A percentile compares a stretch with the other conserved stretches of the same genome.
phyloP scores from a whole-genome alignment of 2,888 invertebrate genomes.

The Phymatocera aterrima region DNA sequence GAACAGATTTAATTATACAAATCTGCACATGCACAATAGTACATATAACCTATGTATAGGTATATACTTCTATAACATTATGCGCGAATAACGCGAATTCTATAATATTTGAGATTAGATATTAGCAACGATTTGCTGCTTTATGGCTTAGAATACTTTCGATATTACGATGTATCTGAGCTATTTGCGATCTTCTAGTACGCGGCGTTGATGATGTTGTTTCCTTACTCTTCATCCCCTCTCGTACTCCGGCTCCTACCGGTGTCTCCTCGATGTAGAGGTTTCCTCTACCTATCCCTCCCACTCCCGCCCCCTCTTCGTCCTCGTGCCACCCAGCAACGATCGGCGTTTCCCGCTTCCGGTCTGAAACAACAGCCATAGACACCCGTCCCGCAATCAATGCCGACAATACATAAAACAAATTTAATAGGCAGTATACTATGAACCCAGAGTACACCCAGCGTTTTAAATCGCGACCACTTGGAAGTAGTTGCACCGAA shows the following conservation, averaged over 20 bases:
- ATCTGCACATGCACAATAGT: not conserved
- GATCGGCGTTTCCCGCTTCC: slow-evolving; percentile 66
- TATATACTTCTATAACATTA: no score
- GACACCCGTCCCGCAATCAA: slow-evolving; percentile 33
- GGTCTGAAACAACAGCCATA: no score
- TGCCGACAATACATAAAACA: slow-evolving; percentile 19
- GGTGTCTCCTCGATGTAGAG: slow-evolving; percentile 66
- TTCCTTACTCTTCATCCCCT: slow-evolving; percentile 48
- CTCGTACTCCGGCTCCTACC: slow-evolving; percentile 6
- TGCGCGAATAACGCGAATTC: not conserved
- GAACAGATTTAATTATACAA: not conserved
- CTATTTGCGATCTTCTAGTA: slow-evolving; percentile 62
- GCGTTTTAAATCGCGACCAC: no score
- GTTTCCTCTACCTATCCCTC: slow-evolving; percentile 56
- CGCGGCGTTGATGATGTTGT: slow-evolving; percentile 58
- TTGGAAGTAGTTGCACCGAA: no score
- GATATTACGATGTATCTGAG: slow-evolving; percentile 68
- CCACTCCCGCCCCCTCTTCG: slow-evolving; percentile 56
- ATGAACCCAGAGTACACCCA: not conserved
- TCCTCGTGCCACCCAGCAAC: slow-evolving; percentile 67
- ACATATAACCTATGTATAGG: not conserved
- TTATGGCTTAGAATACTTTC: slow-evolving; percentile 67
- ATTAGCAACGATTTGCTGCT: slow-evolving; percentile 42
- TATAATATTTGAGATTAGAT: not conserved
- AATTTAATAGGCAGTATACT: not conserved